Evolutionary conservation across 2,113 vertebrate species (phyloP).

Genomic region (Apeltes quadracus): DNA sequence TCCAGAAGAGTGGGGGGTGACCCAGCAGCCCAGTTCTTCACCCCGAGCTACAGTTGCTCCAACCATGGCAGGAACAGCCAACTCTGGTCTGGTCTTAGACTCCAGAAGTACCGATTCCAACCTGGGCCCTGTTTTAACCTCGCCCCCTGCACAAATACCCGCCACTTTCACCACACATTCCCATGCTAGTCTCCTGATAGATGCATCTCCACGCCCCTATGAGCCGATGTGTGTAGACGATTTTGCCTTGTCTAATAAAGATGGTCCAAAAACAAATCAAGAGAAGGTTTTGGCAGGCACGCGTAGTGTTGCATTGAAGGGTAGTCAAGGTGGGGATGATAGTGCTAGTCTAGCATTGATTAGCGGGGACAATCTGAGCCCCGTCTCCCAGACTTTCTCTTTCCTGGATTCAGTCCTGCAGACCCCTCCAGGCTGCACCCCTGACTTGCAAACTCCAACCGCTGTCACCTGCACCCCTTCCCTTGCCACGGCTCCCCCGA

Average conservation of each 20-base stretch:
- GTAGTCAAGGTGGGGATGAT: slow-evolving; percentile 30
- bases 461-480: slow-evolving; percentile 65
- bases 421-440: slow-evolving; percentile 69
- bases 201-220: slow-evolving; percentile 53
- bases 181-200: slow-evolving; percentile 35
- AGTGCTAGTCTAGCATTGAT: slow-evolving; percentile 55
- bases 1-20: slow-evolving; percentile 80
- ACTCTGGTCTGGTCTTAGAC: slow-evolving; percentile 39
- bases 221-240: slow-evolving; percentile 66
- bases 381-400: slow-evolving; percentile 78
- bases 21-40: slow-evolving; percentile 58
- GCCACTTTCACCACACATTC: slow-evolving; percentile 56
- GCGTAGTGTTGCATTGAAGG: slow-evolving; percentile 13
- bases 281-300: slow-evolving; percentile 21
- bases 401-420: slow-evolving; percentile 81
- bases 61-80: slow-evolving; percentile 31
- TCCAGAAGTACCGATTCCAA: slow-evolving; percentile 32
- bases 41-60: slow-evolving; percentile 36
- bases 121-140: slow-evolving; percentile 31
- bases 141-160: slow-evolving; percentile 50
- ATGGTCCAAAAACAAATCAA: slow-evolving; percentile 23
- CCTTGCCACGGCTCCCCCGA: slow-evolving; percentile 33
- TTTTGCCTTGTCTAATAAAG: slow-evolving; percentile 43
- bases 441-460: slow-evolving; percentile 66
- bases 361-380: slow-evolving; percentile 73